phyloP scores from a whole-genome alignment of 2,113 vertebrate species.

The Phalacrocorax brasilianus region DNA sequence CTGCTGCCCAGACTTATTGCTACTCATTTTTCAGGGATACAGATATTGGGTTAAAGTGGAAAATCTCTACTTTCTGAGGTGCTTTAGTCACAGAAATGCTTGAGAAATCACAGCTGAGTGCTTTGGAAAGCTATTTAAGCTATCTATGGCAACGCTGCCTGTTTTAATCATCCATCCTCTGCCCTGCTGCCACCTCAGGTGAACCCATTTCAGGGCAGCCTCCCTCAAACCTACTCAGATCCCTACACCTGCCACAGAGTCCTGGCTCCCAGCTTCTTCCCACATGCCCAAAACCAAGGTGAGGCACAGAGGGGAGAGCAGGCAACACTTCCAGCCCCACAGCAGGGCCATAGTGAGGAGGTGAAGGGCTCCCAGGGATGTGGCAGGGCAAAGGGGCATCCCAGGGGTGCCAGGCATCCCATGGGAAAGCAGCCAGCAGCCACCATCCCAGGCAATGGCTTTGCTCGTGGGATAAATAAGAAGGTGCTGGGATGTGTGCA shows the following conservation, averaged over 20 bases:
- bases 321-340: not conserved
- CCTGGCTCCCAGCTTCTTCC: not conserved
- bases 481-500: not conserved
- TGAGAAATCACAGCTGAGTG: not conserved
- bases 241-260: rapidly evolving
- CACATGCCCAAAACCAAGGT: not conserved
- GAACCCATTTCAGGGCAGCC: not conserved
- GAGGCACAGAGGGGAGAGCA: not conserved
- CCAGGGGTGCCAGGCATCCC: not conserved
- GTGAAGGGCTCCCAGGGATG: not conserved
- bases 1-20: not conserved
- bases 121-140: not conserved
- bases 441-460: not conserved
- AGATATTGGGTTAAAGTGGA: not conserved
- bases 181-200: not conserved
- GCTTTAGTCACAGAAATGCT: not conserved
- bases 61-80: not conserved
- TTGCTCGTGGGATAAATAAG: not conserved
- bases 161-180: not conserved
- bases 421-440: not conserved
- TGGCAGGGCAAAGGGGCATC: not conserved
- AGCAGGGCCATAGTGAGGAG: not conserved
- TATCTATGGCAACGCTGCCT: not conserved
- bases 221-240: not conserved
- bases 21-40: not conserved